phyloP scores from a whole-genome alignment of 2,888 invertebrate species.

The Catocala fraxini region DNA sequence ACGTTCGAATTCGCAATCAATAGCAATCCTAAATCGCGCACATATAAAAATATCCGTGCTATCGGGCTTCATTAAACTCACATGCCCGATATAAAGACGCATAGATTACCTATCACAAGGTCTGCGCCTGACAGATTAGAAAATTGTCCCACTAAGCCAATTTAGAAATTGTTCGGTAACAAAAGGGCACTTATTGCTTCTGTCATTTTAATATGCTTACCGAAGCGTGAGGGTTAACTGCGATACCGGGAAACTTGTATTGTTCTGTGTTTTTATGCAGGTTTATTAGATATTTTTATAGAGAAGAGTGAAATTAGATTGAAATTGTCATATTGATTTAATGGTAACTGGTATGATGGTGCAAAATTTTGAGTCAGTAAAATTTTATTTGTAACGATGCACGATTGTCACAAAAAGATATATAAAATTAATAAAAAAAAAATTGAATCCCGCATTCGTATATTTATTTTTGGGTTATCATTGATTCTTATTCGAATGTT shows the following conservation, averaged over 20 bases:
- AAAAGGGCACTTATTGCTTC: conserved; percentile 26
- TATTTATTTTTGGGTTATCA: too few species aligned
- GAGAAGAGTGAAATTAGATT: background rate
- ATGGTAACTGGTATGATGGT: too few species aligned
- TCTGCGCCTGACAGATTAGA: conserved; percentile 51
- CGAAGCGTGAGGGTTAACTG: conserved; percentile 14
- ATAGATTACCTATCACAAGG: conserved; percentile 30
- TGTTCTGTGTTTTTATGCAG: background rate
- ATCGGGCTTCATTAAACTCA: conserved; percentile 5
- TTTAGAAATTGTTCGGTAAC: conserved; percentile 43
- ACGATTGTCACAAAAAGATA: too few species aligned
- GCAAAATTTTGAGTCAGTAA: too few species aligned
- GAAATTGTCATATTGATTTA: background rate
- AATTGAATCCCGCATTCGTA: too few species aligned
- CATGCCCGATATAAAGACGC: conserved; percentile 2
- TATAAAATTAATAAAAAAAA: too few species aligned
- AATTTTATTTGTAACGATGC: too few species aligned
- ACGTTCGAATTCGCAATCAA: background rate
- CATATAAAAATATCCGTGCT: background rate
- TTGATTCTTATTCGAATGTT: too few species aligned
- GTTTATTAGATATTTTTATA: background rate
- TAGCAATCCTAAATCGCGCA: background rate
- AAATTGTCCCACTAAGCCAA: conserved; percentile 44
- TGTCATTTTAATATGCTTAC: conserved; percentile 30
- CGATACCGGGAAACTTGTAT: conserved; percentile 8